phyloP scores from a whole-genome alignment of 2,888 invertebrate species.

The Apamea sordens region DNA sequence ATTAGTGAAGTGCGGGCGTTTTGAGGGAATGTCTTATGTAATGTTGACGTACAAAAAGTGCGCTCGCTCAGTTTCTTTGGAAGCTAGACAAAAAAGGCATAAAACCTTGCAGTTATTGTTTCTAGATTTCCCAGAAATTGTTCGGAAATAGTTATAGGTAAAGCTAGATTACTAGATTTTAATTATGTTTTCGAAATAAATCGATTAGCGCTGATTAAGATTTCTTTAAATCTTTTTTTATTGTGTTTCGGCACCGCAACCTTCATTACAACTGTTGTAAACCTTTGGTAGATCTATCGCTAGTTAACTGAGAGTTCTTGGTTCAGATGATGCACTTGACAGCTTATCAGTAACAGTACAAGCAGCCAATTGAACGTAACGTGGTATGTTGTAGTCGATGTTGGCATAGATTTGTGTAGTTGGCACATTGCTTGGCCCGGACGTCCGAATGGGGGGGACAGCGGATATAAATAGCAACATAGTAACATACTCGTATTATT shows the following conservation, averaged over 20 bases:
- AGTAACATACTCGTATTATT: background rate
- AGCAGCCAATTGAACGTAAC: conserved; percentile 21
- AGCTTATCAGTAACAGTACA: conserved; percentile 32
- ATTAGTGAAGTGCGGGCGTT: background rate
- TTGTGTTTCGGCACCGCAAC: background rate
- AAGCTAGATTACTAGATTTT: conserved; percentile 27
- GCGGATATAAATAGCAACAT: background rate
- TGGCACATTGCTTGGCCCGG: background rate
- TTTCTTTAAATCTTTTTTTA: conserved; percentile 16
- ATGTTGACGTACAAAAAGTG: background rate
- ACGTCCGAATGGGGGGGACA: conserved; percentile 15
- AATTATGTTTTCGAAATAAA: conserved; percentile 36
- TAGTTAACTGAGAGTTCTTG: background rate
- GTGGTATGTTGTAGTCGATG: conserved; percentile 7
- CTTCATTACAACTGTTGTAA: background rate
- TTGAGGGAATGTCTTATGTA: background rate
- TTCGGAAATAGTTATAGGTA: conserved; percentile 6
- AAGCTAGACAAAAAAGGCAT: conserved; percentile 14
- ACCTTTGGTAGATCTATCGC: background rate
- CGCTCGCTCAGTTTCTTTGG: conserved; percentile 16
- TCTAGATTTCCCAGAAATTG: conserved; percentile 23
- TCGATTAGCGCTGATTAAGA: conserved; percentile 46
- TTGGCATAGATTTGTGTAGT: conserved; percentile 11
- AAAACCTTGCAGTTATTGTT: conserved; percentile 30
- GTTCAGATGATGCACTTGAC: conserved; percentile 23